phyloP scores from a whole-genome alignment of 2,113 vertebrate species.

The Carassius carassius region DNA sequence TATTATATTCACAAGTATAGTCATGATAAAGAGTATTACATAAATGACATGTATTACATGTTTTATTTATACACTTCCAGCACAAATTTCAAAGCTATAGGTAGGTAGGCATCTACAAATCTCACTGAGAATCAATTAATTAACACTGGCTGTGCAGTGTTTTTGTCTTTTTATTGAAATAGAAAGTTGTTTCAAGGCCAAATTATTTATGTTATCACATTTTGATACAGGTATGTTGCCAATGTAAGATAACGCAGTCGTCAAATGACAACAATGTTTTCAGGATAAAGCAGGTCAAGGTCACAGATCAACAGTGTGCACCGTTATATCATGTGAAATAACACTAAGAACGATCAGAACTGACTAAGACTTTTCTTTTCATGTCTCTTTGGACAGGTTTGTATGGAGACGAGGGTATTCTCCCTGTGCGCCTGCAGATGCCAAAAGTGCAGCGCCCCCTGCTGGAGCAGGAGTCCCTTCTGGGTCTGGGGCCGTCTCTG shows the following conservation, averaged over 20 bases:
- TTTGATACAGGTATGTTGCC: background rate
- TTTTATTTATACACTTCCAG: too few relatives aligned
- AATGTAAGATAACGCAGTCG: background rate
- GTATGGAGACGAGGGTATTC: conserved; percentile 78
- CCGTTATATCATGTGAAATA: background rate
- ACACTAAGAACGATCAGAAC: background rate
- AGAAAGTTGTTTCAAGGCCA: background rate
- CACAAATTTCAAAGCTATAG: too few relatives aligned
- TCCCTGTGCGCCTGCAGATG: conserved; percentile 73
- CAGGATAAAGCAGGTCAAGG: background rate
- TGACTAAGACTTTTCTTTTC: background rate
- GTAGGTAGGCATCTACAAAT: too few relatives aligned
- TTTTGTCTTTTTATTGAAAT: background rate
- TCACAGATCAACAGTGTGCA: background rate
- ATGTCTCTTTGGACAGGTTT: conserved; percentile 70
- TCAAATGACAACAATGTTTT: background rate
- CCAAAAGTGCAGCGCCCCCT: conserved; percentile 66
- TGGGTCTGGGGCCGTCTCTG: conserved; percentile 75
- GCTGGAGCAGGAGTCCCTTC: conserved; percentile 77
- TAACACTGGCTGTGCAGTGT: background rate
- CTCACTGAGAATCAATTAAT: too few relatives aligned
- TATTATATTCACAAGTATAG: too few relatives aligned
- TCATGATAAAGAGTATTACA: too few relatives aligned
- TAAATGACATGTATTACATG: too few relatives aligned
- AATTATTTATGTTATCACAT: background rate